A percentile compares a stretch with the other conserved stretches of the same genome.
Evolutionary conservation across 2,113 vertebrate species (phyloP).

Genomic region (Channa argus): DNA sequence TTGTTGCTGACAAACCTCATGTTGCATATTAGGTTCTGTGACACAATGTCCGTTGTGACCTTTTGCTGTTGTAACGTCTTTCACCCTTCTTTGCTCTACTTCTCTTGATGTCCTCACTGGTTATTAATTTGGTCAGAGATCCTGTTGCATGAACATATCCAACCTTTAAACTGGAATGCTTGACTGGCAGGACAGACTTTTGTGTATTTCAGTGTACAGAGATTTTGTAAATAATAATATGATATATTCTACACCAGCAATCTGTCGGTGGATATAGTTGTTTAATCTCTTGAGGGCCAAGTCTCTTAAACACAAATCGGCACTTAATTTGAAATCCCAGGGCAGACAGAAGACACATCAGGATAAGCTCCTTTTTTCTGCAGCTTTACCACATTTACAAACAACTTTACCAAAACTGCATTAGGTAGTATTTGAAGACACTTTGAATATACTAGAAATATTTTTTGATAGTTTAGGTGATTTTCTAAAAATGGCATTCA

Average conservation of each 20-base stretch:
- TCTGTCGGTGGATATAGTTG: conserved; percentile 65
- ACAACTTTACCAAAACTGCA: conserved; percentile 2
- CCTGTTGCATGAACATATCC: conserved; percentile 50
- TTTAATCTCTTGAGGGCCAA: conserved; percentile 51
- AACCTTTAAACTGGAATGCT: conserved; percentile 54
- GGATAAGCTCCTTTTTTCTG: conserved; percentile 13
- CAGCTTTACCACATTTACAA: conserved; percentile 3
- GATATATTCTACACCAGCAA: conserved; percentile 79
- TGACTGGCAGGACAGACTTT: conserved; percentile 44
- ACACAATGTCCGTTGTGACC: background rate
- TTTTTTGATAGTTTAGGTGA: background rate
- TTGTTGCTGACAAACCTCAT: conserved; percentile 3
- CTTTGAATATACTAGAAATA: background rate
- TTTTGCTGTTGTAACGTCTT: conserved; percentile 5
- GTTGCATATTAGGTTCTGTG: background rate
- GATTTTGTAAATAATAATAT: conserved; percentile 76
- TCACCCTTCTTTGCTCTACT: background rate
- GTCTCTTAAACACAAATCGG: conserved; percentile 43
- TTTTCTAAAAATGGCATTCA: background rate
- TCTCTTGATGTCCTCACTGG: conserved; percentile 6
- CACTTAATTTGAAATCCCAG: conserved; percentile 7
- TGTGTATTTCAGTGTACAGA: conserved; percentile 76
- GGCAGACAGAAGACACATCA: conserved; percentile 47
- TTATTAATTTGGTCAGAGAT: conserved; percentile 31
- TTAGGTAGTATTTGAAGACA: background rate